Conservation (phyloP, 2,113 vertebrate species). For the Emydura subglobosa region DNA sequence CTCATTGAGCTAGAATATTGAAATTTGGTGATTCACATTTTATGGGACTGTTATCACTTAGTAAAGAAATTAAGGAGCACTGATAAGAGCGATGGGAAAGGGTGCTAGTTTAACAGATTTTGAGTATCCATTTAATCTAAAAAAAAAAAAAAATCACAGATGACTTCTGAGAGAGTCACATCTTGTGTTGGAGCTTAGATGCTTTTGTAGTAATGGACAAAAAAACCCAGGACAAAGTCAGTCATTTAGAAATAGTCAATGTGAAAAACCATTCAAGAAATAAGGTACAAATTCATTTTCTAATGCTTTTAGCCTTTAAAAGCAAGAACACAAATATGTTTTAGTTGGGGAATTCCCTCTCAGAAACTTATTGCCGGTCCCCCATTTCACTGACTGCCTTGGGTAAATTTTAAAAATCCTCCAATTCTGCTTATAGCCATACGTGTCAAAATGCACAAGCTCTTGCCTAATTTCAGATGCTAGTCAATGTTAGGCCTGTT, state of each 20-base stretch:
- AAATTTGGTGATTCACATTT: neutral
- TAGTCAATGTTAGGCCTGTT: conserved; percentile 6
- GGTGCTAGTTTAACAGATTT: neutral
- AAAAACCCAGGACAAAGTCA: neutral
- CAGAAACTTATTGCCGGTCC: neutral
- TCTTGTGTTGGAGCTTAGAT: neutral
- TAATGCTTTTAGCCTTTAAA: neutral
- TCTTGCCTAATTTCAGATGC: conserved; percentile 17
- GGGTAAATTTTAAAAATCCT: neutral
- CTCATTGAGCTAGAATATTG: neutral
- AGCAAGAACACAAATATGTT: neutral
- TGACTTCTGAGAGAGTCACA: neutral
- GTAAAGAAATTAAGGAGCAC: neutral
- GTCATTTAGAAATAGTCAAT: neutral
- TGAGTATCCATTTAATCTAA: neutral
- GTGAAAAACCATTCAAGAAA: neutral
- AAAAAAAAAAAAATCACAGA: neutral
- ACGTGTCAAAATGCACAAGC: neutral
- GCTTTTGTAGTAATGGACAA: neutral
- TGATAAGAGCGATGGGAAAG: neutral
- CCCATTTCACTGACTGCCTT: neutral
- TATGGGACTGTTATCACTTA: neutral
- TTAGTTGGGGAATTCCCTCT: neutral
- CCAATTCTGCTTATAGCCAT: neutral
- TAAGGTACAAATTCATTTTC: neutral